phyloP scores from a whole-genome alignment of 2,797 vertebrate genomes.

The Oryzias sinensis region DNA sequence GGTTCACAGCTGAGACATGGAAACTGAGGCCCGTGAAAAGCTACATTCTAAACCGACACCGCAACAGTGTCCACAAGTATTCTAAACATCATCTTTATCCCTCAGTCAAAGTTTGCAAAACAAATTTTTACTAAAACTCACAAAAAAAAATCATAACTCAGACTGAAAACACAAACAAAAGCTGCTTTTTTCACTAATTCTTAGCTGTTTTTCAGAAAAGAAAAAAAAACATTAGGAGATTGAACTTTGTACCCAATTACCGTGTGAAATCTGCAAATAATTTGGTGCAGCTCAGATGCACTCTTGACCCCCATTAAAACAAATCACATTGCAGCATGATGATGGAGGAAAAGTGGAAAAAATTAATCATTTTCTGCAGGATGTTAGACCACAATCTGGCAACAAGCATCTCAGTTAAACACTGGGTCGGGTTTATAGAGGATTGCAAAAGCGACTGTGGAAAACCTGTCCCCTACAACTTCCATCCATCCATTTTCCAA shows the following conservation, averaged over 20 bases:
- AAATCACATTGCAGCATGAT: slow-evolving; percentile 1
- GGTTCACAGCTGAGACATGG: slow-evolving; percentile 8
- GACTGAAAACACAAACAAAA: too few relatives aligned
- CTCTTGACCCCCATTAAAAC: slow-evolving; percentile 31
- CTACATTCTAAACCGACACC: not conserved
- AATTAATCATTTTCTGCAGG: slow-evolving; percentile 24
- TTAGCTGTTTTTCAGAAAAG: not conserved
- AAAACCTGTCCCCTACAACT: too few relatives aligned
- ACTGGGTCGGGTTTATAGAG: not conserved
- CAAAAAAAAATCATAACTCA: too few relatives aligned
- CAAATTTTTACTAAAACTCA: too few relatives aligned
- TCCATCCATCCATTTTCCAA: too few relatives aligned
- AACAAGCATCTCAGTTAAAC: not conserved
- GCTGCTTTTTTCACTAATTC: too few relatives aligned
- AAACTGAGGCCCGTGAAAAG: slow-evolving; percentile 6
- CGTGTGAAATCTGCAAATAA: slow-evolving; percentile 29
- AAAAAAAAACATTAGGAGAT: not conserved
- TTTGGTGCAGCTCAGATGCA: slow-evolving; percentile 25
- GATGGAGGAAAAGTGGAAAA: slow-evolving; percentile 6
- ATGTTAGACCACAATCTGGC: not conserved
- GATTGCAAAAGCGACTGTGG: not conserved
- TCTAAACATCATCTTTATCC: too few relatives aligned
- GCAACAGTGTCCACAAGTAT: not conserved
- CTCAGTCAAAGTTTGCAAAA: too few relatives aligned
- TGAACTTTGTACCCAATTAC: slow-evolving; percentile 17